These are phyloP conservation scores for Microtus obscurus DNA, from an alignment of 2,797 vertebrate species.

Conservation along the genomic window DNA sequence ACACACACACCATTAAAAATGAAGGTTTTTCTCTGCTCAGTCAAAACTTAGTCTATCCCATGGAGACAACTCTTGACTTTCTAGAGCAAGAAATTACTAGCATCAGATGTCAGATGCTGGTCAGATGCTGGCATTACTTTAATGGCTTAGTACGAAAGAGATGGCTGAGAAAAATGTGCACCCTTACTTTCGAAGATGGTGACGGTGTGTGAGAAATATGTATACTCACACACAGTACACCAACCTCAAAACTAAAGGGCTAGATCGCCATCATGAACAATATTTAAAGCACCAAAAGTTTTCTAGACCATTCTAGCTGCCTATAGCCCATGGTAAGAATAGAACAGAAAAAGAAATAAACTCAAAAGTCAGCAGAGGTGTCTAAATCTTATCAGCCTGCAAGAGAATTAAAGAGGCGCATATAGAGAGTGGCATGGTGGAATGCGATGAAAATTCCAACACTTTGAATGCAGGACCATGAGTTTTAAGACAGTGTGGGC, in stretches of 20 bases:
- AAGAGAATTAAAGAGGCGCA: constrained; percentile 38
- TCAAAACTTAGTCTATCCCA: constrained; percentile 11
- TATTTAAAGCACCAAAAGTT: constrained; percentile 40
- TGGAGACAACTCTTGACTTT: constrained; percentile 16
- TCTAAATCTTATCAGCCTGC: constrained; percentile 14
- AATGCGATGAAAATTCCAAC: background rate
- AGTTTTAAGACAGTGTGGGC: background rate
- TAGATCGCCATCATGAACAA: constrained; percentile 63
- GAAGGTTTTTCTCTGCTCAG: constrained; percentile 10
- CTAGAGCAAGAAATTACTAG: constrained; percentile 56
- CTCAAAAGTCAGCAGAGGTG: constrained; percentile 16
- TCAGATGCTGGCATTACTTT: constrained; percentile 55
- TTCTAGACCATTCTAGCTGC: constrained; percentile 15
- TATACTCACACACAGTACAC: constrained; percentile 67
- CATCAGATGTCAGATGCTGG: background rate
- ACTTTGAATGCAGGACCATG: background rate
- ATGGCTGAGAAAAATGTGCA: constrained; percentile 72
- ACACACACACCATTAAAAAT: background rate
- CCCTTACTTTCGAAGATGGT: constrained; percentile 65
- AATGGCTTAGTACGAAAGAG: constrained; percentile 50
- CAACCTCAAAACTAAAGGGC: constrained; percentile 73
- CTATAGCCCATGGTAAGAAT: constrained; percentile 15
- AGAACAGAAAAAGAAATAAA: constrained; percentile 53
- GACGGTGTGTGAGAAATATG: constrained; percentile 59
- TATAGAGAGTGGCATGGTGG: background rate